phyloP scores from a whole-genome alignment of 1,140 invertebrate genomes.

The Protaetia brevitarsis region DNA sequence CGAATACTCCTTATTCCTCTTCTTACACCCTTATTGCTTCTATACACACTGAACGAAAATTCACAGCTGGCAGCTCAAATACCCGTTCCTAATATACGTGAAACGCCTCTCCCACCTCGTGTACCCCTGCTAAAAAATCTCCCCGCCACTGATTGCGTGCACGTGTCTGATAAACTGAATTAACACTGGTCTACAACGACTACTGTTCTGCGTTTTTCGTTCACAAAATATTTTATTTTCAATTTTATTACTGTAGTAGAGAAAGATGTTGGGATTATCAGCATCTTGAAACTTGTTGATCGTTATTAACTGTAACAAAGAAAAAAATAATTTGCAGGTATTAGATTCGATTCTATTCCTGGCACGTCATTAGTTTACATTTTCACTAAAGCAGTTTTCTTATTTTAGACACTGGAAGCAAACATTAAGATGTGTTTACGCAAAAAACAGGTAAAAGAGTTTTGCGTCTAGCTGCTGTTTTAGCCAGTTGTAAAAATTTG shows the following conservation, averaged over 20 bases:
- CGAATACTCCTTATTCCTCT: neutral
- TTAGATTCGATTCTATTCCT: too few relatives aligned
- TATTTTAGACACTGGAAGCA: too few relatives aligned
- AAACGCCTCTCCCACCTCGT: neutral
- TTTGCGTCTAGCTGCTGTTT: too few relatives aligned
- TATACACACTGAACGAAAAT: slow-evolving; percentile 6
- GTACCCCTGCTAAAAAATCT: neutral
- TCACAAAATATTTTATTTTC: slow-evolving; percentile 20
- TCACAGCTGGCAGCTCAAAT: slow-evolving; percentile 10
- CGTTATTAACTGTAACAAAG: neutral
- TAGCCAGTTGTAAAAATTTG: too few relatives aligned
- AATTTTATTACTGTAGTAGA: slow-evolving; percentile 10
- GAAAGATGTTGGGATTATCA: slow-evolving; percentile 14
- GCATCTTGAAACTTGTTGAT: slow-evolving; percentile 10
- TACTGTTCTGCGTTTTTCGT: slow-evolving; percentile 17
- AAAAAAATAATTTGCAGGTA: too few relatives aligned
- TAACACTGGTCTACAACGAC: slow-evolving; percentile 15
- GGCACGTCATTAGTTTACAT: too few relatives aligned
- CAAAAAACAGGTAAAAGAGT: too few relatives aligned
- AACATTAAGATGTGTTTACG: too few relatives aligned
- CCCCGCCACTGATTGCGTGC: slow-evolving; percentile 8
- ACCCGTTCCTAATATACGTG: slow-evolving; percentile 5
- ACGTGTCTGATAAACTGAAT: slow-evolving; percentile 13
- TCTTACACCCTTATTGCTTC: neutral
- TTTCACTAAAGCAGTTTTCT: too few relatives aligned